phyloP scores from a whole-genome alignment of 35 echinoderm and acorn worm genomes.

The Patiria miniata region DNA sequence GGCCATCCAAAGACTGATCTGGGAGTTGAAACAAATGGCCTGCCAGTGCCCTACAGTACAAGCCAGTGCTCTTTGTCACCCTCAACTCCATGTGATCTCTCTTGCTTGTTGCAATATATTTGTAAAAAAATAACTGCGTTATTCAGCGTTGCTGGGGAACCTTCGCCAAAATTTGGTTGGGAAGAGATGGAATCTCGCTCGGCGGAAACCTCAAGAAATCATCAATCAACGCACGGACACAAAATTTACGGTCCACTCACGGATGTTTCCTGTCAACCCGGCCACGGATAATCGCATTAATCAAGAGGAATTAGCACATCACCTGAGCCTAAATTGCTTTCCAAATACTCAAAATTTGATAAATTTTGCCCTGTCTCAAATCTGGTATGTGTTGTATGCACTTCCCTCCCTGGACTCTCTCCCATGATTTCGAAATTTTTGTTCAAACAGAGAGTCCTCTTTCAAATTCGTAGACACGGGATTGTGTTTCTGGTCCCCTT shows the following conservation, averaged over 20 bases:
- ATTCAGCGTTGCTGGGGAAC: too few species aligned
- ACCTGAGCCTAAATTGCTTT: neutral
- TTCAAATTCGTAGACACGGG: neutral
- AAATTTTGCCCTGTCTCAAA: neutral
- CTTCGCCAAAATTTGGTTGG: too few species aligned
- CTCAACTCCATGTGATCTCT: too few species aligned
- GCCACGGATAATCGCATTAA: neutral
- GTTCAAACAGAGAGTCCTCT: neutral
- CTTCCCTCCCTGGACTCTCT: too few species aligned
- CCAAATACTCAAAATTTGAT: constrained; percentile 18
- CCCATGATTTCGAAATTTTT: neutral
- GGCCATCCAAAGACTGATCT: neutral
- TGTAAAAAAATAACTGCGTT: too few species aligned
- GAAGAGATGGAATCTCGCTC: too few species aligned
- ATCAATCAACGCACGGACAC: neutral
- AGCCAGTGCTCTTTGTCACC: too few species aligned
- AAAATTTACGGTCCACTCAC: neutral
- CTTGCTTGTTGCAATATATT: too few species aligned
- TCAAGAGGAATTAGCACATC: constrained; percentile 16
- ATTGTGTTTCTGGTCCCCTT: neutral
- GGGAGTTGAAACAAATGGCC: too few species aligned
- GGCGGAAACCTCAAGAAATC: neutral
- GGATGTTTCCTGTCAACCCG: constrained; percentile 3
- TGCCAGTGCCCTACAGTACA: too few species aligned
- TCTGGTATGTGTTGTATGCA: neutral